Evolutionary conservation across 2,888 invertebrate species (phyloP), one percentile per base, ranked within the genome.

Genomic region (Athalia rosae): DNA sequence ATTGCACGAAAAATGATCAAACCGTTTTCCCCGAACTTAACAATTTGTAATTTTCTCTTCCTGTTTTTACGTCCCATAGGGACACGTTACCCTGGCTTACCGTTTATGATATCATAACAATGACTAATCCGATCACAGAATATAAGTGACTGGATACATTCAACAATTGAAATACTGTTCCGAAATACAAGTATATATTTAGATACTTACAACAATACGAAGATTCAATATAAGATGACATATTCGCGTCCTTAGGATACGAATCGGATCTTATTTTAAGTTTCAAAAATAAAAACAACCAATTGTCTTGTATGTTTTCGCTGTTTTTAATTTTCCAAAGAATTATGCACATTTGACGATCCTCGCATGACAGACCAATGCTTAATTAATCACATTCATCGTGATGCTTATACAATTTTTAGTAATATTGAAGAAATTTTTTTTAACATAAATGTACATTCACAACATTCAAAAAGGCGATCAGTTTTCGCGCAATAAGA

Each of bases 131-230:
- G n/a, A 53, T 28, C 28, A 28, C 50, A 28, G 48, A 53, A 53
- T 67, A 67, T 28, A 28, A 67, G 7, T 53, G 8, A 6, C 3
- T 47, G 13, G 48, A 28, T 67, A 41, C 41, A 11, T 28, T 28
- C 28, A 41, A 67, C 28, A 53, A n/a, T 28, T 53, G 48, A 53
- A 67, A 50, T 62, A 41, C 5, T 41, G 5, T 62, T 41, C 62
- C 41, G 62, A 62, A 62, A 62, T 50, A 67, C 41, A 50, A 50
- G 47, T 41, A 13, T 53, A 53, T 67, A 67, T 67, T 67, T 53
- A 28, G 53, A 67, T 67, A 67, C 53, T 50, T 53, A 53, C n/a
- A 67, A 67, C 50, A 53, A 50, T 48, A 53, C 11, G n/a, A 53
- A 67, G 50, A 67, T 41, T 50, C 4, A 67, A 41, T 53, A 53